Conservation (phyloP, 1,140 invertebrate species). For the Cataglyphis hispanica region DNA sequence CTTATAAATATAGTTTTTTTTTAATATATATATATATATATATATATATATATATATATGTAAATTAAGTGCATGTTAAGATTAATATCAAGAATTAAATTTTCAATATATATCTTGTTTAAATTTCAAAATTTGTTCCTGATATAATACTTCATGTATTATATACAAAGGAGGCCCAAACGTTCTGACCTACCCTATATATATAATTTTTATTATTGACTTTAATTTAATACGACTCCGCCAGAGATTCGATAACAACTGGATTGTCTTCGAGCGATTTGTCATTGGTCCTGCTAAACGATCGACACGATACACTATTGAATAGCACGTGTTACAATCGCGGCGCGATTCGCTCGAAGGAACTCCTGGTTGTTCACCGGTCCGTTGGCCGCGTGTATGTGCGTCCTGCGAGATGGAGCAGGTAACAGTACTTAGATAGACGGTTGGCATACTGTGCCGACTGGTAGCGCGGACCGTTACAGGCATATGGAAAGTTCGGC, state of each 20-base stretch:
- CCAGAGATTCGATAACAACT: neutral
- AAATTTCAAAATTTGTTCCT: neutral
- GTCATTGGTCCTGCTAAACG: neutral
- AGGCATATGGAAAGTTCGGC: slow-evolving; percentile 77
- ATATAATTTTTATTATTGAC: no score
- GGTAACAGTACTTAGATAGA: slow-evolving; percentile 76
- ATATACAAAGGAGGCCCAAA: no score
- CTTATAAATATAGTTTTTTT: neutral
- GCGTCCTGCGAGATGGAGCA: slow-evolving; percentile 68
- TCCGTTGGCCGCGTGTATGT: slow-evolving; percentile 50
- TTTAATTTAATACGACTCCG: neutral
- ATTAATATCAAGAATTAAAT: neutral
- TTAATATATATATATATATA: no score
- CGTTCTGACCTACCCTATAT: no score
- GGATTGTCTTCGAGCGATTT: neutral
- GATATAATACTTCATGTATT: neutral
- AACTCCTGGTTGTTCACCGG: slow-evolving; percentile 49
- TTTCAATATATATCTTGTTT: neutral
- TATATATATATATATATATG: no score
- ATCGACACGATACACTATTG: slow-evolving; percentile 8
- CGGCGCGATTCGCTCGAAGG: slow-evolving; percentile 41
- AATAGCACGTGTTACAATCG: slow-evolving; percentile 19
- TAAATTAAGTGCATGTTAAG: neutral
- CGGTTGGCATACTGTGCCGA: slow-evolving; percentile 73
- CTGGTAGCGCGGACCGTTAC: slow-evolving; percentile 76